phyloP scores from a whole-genome alignment of 1,140 invertebrate species.

The Eueides isabella region DNA sequence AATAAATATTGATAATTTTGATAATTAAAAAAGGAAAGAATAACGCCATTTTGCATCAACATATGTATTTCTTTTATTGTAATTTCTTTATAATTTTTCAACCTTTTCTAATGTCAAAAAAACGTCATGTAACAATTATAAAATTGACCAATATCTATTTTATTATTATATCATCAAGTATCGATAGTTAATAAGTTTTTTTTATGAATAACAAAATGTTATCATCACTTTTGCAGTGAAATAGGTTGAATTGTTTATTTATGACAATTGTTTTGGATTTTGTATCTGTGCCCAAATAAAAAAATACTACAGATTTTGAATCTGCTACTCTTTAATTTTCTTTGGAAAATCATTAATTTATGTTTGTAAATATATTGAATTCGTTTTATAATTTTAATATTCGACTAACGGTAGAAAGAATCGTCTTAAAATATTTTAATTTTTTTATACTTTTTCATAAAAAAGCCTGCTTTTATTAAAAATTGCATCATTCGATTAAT shows the following conservation, averaged over 20 bases:
- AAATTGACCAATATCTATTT: background rate
- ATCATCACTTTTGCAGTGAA: background rate
- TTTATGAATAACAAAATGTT: no score
- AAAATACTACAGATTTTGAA: background rate
- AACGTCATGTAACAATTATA: no score
- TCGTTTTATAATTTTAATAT: constrained; percentile 18
- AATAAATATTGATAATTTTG: no score
- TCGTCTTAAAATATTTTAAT: background rate
- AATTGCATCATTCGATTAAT: constrained; percentile 14
- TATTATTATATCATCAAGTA: background rate
- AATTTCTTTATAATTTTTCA: no score
- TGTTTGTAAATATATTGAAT: constrained; percentile 4
- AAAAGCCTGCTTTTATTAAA: constrained; percentile 20
- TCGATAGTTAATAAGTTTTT: background rate
- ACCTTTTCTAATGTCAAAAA: no score
- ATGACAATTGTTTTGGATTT: background rate
- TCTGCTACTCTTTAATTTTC: background rate
- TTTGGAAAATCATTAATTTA: background rate
- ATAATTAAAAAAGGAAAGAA: no score
- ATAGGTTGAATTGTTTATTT: background rate
- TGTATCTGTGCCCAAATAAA: background rate
- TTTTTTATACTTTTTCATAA: background rate
- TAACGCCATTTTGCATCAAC: no score
- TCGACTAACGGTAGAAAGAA: constrained; percentile 9
- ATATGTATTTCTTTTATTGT: no score